Conservation (phyloP, 2,888 invertebrate species). For the Cryptophagus acutangulus region DNA sequence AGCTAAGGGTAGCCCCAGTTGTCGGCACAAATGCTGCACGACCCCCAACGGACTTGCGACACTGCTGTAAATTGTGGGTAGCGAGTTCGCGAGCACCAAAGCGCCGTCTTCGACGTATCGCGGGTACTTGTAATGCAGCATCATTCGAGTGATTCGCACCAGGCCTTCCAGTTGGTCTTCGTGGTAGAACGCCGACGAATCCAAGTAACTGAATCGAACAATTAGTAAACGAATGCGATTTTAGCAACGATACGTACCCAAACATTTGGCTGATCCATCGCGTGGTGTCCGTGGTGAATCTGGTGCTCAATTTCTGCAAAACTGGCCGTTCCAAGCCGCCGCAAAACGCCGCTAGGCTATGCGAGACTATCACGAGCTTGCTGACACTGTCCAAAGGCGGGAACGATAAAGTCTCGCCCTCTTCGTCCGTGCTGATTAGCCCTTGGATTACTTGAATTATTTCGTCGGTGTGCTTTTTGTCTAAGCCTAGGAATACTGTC, state of each 20-base stretch:
- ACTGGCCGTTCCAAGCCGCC: constrained; percentile 76
- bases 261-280: constrained; percentile 85
- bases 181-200: constrained; percentile 81
- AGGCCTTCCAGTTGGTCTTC: constrained; percentile 84
- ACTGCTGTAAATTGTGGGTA: constrained; percentile 83
- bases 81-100: constrained; percentile 70
- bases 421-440: constrained; percentile 58
- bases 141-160: constrained; percentile 73
- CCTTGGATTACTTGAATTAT: constrained; percentile 58
- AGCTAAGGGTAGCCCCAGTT: constrained; percentile 78
- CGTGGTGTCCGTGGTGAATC: constrained; percentile 79
- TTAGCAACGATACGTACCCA: constrained; percentile 51
- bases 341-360: constrained; percentile 81
- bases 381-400: constrained; percentile 60
- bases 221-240: background rate
- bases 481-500: constrained; percentile 45
- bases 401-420: constrained; percentile 58
- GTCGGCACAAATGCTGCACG: constrained; percentile 75
- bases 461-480: constrained; percentile 50
- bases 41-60: constrained; percentile 73
- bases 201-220: constrained; percentile 61
- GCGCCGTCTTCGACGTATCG: constrained; percentile 77
- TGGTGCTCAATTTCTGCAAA: constrained; percentile 72
- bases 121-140: constrained; percentile 75
- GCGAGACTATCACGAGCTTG: constrained; percentile 72